phyloP scores from a whole-genome alignment of 1,140 invertebrate genomes.

The Drosophila nikananu region DNA sequence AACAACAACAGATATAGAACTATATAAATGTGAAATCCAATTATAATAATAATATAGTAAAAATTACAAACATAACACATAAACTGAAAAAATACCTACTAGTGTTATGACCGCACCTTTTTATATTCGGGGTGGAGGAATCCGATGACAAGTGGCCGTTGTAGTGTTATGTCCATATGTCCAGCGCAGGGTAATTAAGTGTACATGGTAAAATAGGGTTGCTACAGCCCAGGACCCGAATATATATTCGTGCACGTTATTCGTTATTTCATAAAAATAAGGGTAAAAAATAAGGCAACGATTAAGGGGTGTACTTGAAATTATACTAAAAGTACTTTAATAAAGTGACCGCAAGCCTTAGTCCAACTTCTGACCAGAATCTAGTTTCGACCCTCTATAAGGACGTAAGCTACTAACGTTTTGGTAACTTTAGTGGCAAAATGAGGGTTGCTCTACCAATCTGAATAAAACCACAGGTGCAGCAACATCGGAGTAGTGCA shows the following conservation, averaged over 20 bases:
- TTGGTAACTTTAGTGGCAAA: neutral
- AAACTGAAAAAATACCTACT: neutral
- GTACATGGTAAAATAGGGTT: constrained; percentile 27
- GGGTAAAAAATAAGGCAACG: constrained; percentile 1
- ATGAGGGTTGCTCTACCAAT: constrained; percentile 2
- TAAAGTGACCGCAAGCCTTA: neutral
- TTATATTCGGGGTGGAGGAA: neutral
- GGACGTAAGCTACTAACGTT: neutral
- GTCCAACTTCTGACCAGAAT: constrained; percentile 2
- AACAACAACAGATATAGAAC: too few species aligned
- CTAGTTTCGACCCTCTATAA: constrained; percentile 7
- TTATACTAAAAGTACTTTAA: neutral
- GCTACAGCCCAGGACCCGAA: constrained; percentile 2
- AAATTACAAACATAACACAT: neutral
- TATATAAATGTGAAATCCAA: too few species aligned
- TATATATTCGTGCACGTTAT: constrained; percentile 22
- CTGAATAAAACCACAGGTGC: constrained; percentile 7
- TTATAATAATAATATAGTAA: too few species aligned
- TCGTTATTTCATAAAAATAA: neutral
- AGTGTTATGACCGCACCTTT: constrained; percentile 1
- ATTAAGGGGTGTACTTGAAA: neutral
- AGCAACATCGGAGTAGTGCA: constrained; percentile 1
- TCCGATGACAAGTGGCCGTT: neutral
- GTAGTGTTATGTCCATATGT: constrained; percentile 7
- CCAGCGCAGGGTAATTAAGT: constrained; percentile 6